Percentiles rank a stretch among this genome's conserved stretches.
These are phyloP conservation scores for Physella acuta DNA, from an alignment of 1,140 invertebrate genomes.

Conservation along the genomic window DNA sequence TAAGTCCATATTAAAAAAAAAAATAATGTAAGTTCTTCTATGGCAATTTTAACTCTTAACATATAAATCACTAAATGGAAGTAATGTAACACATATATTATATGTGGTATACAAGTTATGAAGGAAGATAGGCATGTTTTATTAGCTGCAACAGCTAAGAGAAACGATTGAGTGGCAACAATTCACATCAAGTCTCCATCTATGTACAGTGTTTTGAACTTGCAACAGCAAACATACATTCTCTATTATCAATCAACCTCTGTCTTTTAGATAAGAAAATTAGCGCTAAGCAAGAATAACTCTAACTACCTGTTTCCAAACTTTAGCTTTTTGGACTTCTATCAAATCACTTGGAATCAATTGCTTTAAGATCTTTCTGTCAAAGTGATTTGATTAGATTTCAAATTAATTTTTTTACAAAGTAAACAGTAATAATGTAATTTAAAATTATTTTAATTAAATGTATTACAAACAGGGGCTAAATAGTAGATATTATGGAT, in stretches of 20 bases:
- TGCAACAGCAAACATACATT: neutral
- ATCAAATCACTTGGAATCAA: constrained; percentile 90
- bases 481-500: neutral
- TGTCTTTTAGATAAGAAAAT: neutral
- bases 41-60: too few species aligned
- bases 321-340: constrained; percentile 86
- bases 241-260: constrained; percentile 1
- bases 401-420: neutral
- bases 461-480: neutral
- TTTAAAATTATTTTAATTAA: neutral
- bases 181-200: neutral
- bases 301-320: constrained; percentile 79
- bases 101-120: too few species aligned
- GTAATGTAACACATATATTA: too few species aligned
- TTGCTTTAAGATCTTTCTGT: constrained; percentile 63
- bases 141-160: neutral
- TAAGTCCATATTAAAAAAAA: too few species aligned
- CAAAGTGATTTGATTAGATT: constrained; percentile 60
- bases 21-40: too few species aligned
- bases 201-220: neutral
- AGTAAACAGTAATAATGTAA: neutral
- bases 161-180: neutral
- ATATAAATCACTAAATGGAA: too few species aligned
- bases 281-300: neutral
- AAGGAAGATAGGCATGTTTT: neutral